Conservation (phyloP, 1,140 invertebrate species). For the Calliphora vicina region DNA sequence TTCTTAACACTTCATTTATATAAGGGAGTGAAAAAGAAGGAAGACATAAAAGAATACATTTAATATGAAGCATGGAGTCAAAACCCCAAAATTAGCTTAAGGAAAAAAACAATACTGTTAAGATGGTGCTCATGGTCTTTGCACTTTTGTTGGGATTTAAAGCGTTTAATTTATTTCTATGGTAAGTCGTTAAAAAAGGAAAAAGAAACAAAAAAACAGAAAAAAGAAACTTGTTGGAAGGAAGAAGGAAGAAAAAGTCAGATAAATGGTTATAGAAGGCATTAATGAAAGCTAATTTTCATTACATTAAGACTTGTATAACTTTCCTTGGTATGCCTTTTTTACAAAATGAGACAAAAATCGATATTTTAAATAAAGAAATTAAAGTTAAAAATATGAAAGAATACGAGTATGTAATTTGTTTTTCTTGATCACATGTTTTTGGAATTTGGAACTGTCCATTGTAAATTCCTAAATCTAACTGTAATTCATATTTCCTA, state of each 20-base stretch:
- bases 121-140: conserved; percentile 31
- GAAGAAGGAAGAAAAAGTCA: not conserved
- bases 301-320: not conserved
- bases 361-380: not conserved
- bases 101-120: conserved; percentile 27
- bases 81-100: conserved; percentile 35
- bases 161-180: conserved; percentile 30
- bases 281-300: not conserved
- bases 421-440: too few relatives aligned
- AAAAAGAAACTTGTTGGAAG: not conserved
- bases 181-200: conserved; percentile 21
- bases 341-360: not conserved
- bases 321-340: not conserved
- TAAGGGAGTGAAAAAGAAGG: not conserved
- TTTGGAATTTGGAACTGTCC: too few relatives aligned
- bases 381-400: too few relatives aligned
- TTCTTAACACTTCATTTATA: conserved; percentile 29
- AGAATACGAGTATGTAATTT: too few relatives aligned
- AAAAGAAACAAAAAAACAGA: not conserved
- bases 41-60: not conserved
- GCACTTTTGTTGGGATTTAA: conserved; percentile 33
- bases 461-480: too few relatives aligned
- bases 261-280: not conserved
- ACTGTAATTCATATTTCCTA: too few relatives aligned
- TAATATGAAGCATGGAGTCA: conserved; percentile 3